A percentile compares a stretch with the other conserved stretches of the same genome.
phyloP scores from a whole-genome alignment of 2,888 invertebrate genomes.

The Acleris emargana region DNA sequence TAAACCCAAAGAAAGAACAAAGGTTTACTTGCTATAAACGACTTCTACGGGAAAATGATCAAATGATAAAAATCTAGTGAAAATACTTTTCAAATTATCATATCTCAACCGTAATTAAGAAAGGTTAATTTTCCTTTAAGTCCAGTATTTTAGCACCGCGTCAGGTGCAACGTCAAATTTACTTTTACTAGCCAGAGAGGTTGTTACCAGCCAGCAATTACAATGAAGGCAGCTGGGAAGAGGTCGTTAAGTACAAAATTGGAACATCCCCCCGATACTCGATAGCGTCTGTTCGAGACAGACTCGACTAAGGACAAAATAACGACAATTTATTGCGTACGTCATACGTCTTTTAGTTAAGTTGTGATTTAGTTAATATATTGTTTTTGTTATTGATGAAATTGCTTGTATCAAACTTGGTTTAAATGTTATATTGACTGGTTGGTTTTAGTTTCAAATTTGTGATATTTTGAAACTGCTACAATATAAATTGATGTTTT shows the following conservation, averaged over 20 bases:
- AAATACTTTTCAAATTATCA: too few relatives aligned
- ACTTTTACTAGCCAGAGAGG: constrained; percentile 17
- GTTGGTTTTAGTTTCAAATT: too few relatives aligned
- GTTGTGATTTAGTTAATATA: not conserved
- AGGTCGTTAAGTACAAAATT: constrained; percentile 28
- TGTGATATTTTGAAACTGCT: too few relatives aligned
- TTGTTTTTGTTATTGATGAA: not conserved
- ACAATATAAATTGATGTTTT: too few relatives aligned
- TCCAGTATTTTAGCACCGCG: not conserved
- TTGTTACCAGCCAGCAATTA: constrained; percentile 27
- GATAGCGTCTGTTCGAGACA: constrained; percentile 21
- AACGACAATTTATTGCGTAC: constrained; percentile 12
- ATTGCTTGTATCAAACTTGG: too few relatives aligned
- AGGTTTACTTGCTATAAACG: too few relatives aligned
- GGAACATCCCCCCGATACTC: constrained; percentile 18
- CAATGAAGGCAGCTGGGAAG: constrained; percentile 24
- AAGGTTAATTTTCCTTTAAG: too few relatives aligned
- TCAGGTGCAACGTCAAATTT: constrained; percentile 21
- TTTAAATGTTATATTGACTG: too few relatives aligned
- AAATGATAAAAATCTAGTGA: too few relatives aligned
- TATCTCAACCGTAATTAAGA: too few relatives aligned
- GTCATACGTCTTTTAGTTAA: not conserved
- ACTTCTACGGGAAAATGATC: too few relatives aligned
- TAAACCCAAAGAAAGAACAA: too few relatives aligned
- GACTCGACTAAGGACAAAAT: constrained; percentile 5